Percentiles rank a stretch among this genome's conserved stretches.
Evolutionary conservation across 2,888 invertebrate genomes (phyloP).

Genomic region (Aphidoletes aphidimyza): DNA sequence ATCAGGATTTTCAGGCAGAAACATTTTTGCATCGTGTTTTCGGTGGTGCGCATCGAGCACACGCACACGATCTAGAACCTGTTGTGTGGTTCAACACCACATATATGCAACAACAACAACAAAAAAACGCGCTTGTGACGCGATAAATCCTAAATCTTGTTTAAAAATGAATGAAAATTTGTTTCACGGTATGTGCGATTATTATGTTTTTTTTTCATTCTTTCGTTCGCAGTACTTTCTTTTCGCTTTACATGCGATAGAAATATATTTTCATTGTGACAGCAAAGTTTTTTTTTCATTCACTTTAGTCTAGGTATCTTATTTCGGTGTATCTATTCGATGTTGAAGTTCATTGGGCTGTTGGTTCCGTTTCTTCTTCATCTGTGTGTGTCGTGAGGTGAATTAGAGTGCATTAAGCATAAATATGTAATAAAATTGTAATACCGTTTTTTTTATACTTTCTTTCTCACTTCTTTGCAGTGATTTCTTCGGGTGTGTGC

Average conservation of each 20-base stretch:
- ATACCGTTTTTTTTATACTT: neutral
- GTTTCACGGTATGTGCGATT: constrained; percentile 26
- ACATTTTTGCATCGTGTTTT: too few species aligned
- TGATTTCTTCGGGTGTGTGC: neutral
- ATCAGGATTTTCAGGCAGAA: too few species aligned
- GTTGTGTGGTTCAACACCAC: too few species aligned
- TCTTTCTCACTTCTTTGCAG: neutral
- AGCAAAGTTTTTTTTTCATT: neutral
- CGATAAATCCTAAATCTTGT: constrained; percentile 52
- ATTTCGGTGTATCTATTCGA: too few species aligned
- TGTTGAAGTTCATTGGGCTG: constrained; percentile 18
- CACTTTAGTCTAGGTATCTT: neutral
- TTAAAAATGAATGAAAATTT: constrained; percentile 52
- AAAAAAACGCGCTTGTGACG: constrained; percentile 22
- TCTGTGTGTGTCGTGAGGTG: neutral
- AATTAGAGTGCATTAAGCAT: constrained; percentile 36
- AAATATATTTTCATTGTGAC: neutral
- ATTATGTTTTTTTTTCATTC: neutral
- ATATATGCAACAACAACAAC: too few species aligned
- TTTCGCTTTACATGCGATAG: neutral
- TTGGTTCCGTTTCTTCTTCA: neutral
- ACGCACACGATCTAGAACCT: too few species aligned
- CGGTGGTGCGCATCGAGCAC: too few species aligned
- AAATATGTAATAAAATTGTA: constrained; percentile 32
- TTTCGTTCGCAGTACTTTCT: neutral